These are phyloP conservation scores for Junonia oenone DNA, from an alignment of 2,888 invertebrate genomes.

Conservation along the genomic window DNA sequence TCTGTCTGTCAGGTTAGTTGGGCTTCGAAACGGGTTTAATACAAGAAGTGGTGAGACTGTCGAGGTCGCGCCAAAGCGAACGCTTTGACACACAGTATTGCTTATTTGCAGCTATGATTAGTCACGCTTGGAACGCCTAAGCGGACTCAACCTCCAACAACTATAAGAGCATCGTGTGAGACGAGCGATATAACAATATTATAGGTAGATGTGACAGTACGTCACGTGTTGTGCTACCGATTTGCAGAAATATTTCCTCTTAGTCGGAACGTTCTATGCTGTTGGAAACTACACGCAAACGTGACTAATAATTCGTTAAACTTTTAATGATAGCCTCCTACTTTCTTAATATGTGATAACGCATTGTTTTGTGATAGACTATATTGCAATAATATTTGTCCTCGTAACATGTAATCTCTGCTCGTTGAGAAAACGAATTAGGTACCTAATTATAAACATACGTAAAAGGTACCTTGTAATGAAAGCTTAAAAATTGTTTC, in stretches of 20 bases:
- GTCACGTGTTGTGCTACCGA: conserved; percentile 4
- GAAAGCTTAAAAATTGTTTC: background rate
- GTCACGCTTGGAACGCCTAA: conserved; percentile 68
- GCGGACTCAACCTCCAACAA: conserved; percentile 49
- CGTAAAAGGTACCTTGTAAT: background rate
- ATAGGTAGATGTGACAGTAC: background rate
- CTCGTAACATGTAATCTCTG: background rate
- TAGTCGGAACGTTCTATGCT: background rate
- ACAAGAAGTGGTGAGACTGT: conserved; percentile 61
- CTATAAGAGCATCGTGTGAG: conserved; percentile 38
- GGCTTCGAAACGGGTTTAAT: conserved; percentile 54
- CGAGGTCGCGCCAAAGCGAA: conserved; percentile 68
- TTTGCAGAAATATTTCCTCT: conserved; percentile 11
- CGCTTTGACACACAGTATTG: conserved; percentile 49
- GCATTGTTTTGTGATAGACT: background rate
- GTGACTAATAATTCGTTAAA: background rate
- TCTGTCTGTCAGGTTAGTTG: conserved; percentile 10
- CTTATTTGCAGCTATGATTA: conserved; percentile 49
- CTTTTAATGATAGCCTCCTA: no score
- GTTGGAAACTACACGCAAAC: background rate
- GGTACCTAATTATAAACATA: no score
- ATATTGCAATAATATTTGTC: background rate
- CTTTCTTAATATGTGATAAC: background rate
- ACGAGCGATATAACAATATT: conserved; percentile 7
- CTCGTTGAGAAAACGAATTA: no score